phyloP scores from a whole-genome alignment of 2,888 invertebrate genomes.

The Synergus umbraculus region DNA sequence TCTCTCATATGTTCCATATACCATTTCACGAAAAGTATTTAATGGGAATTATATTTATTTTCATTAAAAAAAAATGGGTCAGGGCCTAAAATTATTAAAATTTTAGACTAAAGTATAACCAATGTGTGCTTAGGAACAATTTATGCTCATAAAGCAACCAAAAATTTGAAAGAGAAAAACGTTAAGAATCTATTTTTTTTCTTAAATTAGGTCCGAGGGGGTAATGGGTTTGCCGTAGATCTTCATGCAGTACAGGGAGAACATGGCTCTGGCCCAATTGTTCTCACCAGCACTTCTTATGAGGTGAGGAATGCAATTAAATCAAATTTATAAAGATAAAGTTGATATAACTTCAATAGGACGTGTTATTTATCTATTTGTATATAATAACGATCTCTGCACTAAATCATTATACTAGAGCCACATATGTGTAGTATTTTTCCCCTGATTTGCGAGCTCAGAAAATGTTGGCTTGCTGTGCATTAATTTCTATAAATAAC shows the following conservation, averaged over 20 bases:
- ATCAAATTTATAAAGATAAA: not conserved
- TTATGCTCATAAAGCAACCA: not conserved
- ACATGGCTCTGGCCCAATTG: conserved; percentile 68
- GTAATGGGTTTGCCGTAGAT: conserved; percentile 68
- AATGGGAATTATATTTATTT: too few relatives aligned
- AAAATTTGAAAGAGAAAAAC: not conserved
- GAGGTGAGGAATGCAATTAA: conserved; percentile 60
- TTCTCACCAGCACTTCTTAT: conserved; percentile 67
- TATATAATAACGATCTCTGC: not conserved
- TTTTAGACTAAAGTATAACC: not conserved
- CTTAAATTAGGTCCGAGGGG: conserved; percentile 45
- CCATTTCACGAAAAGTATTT: not conserved
- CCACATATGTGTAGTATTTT: not conserved
- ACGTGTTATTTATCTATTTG: not conserved
- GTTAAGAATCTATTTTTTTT: not conserved
- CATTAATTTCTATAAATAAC: conserved; percentile 38
- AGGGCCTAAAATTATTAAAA: not conserved
- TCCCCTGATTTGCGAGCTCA: not conserved
- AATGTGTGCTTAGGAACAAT: not conserved
- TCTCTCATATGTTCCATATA: not conserved
- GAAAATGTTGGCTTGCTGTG: conserved; percentile 11
- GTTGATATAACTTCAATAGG: not conserved
- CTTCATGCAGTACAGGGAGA: conserved; percentile 70
- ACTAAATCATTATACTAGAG: not conserved
- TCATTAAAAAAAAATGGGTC: too few relatives aligned